Base-by-base conservation (phyloP, 2,888 invertebrate genomes). In the Atrina japonica region DNA sequence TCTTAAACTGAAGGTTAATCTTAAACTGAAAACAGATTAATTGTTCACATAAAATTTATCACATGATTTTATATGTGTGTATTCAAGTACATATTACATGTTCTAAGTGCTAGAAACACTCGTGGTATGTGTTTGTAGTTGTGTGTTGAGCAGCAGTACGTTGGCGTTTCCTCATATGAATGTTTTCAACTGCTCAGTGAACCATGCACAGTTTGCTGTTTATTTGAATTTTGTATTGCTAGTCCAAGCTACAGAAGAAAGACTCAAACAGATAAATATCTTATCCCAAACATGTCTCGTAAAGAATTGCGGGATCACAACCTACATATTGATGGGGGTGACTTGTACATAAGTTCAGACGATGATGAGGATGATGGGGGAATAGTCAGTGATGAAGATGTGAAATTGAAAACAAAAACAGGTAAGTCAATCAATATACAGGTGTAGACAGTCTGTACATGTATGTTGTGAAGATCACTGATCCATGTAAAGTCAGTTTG, bases 261-360 rank as follows among this genome's bases (percentile, higher is more conserved):
- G 25, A 60, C 41, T 21, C 43, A 55, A 50, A 61, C 43, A 43
- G n/a, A 52, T 35, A 21, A 30, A 21, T 94, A 80, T 95, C 95
- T 92, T 94, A 61, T 94, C 95, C 81, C 89, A 3, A 96, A 97
- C 91, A 96, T 97, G 96, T 96, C 96, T 1, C 94, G 96, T 2
- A 93, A 94, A 45, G 75, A 83, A 43, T 77, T 88, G 29, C 65
- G 75, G 23, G 73, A 70, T 21, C 56, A 64, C 2, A 49, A 50
- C 25, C 53, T 50, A 14, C 40, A 52, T 7, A 21, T 56, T 40
- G 27, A 63, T 41, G 47, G 35, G 65, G 47, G 63, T 56, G 75
- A 60, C n/a, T 43, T 70, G 21, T 60, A 59, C 25, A 58, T 55
- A 14, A 68, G 68, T 52, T 56, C 60, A 43, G 66, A 55, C 40